Conservation (phyloP, 1,140 invertebrate species). For the Brachionus rotundiformis region DNA sequence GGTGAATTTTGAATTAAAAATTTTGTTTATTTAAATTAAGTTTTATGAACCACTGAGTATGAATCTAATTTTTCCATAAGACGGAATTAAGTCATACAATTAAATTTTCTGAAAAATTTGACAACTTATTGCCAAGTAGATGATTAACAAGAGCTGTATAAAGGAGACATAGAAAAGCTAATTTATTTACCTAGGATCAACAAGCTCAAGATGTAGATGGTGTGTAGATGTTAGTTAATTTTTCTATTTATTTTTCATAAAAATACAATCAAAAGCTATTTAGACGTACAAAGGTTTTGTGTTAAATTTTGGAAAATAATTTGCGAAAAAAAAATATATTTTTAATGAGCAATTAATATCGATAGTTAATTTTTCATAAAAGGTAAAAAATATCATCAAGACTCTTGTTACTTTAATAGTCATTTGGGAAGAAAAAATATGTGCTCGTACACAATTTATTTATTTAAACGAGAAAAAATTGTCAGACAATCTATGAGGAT, state of each 20-base stretch:
- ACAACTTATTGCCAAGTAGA: too few relatives aligned
- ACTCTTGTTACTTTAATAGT: neutral
- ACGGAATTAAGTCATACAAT: too few relatives aligned
- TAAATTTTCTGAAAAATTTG: too few relatives aligned
- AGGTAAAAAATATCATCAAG: conserved; percentile 18
- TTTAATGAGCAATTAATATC: conserved; percentile 46
- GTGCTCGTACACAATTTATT: neutral
- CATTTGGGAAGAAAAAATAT: neutral
- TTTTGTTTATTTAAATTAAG: neutral
- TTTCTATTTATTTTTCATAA: neutral
- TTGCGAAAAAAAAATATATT: conserved; percentile 14
- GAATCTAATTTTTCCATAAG: too few relatives aligned
- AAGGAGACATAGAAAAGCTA: neutral
- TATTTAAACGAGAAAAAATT: neutral
- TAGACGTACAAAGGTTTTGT: neutral
- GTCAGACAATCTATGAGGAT: neutral
- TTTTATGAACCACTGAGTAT: neutral
- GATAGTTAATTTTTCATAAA: conserved; percentile 21
- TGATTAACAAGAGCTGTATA: too few relatives aligned
- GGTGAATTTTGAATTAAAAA: neutral
- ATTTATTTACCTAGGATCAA: neutral
- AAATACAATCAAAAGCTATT: neutral
- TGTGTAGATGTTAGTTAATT: neutral
- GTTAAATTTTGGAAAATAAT: conserved; percentile 32
- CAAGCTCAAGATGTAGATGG: neutral